Base-by-base conservation (phyloP, 2,113 vertebrate species). In the Patagioenas fasciata region DNA sequence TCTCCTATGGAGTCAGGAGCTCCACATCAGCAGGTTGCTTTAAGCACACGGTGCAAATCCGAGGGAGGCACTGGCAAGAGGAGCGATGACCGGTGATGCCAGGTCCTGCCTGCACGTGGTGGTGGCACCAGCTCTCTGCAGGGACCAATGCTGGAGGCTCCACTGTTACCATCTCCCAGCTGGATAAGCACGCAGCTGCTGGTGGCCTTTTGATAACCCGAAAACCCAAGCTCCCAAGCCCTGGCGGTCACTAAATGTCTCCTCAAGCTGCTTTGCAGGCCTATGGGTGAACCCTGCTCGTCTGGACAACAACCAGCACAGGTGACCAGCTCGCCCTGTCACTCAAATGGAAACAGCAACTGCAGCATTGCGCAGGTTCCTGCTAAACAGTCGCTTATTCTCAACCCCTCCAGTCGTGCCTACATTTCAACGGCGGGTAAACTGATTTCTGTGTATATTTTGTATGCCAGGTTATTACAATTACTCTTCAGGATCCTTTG, bases 401-500 rank as follows among this genome's bases (percentile, higher is more conserved):
- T 18, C 83, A 82, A 9, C 67, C 83, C 82, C 67, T 80, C 79
- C 85, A 81, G 71, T 79, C 1, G 4, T 60, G 79, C 88, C 82
- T 78, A 21, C 85, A 2, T 80, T 81, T 81, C 38, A 4, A 19
- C 20, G 79, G 38, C 42, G 88, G 85, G 28, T 11, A 72, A 95
- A 96, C 91, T 89, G 92, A 96, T 95, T 96, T 92, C 88, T 89
- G 93, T 84, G 48, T 86, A 5, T 93, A n/a, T 92, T 94, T 96
- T 82, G 7, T 69, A 62, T 89, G 92, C 91, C 92, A 93, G 65
- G 78, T 93, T 96, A 93, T 95, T 92, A 95, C 93, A 94, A 93
- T 95, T 92, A 91, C 69, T 94, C 88, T 72, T 96, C 78, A 26
- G 86, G 61, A 86, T 96, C 96, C 92, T 96, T 94, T 81, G 96